phyloP scores from a whole-genome alignment of 2,113 vertebrate genomes.

The Cyprinodon variegatus region DNA sequence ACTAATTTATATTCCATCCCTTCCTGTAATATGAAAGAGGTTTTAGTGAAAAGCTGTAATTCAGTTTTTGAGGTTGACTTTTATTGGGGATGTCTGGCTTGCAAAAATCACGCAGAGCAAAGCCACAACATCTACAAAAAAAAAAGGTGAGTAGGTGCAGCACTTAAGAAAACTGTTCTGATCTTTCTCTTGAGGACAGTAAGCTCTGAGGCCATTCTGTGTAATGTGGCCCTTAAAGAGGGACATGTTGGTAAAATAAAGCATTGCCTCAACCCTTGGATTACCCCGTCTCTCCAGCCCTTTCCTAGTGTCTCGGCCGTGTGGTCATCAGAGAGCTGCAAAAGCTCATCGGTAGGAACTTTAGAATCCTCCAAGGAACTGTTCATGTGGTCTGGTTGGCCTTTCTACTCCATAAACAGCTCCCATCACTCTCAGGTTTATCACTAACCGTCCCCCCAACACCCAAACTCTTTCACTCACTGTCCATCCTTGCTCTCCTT shows the following conservation, averaged over 20 bases:
- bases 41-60: background rate
- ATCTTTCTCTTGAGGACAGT: conserved; percentile 77
- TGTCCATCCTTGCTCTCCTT: conserved; percentile 70
- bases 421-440: conserved; percentile 63
- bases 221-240: conserved; percentile 73
- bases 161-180: conserved; percentile 69
- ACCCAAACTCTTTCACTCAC: conserved; percentile 58
- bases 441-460: conserved; percentile 65
- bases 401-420: conserved; percentile 67
- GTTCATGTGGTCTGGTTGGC: conserved; percentile 67
- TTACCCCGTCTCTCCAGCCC: conserved; percentile 5
- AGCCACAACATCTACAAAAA: conserved; percentile 2
- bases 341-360: conserved; percentile 73
- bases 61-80: background rate
- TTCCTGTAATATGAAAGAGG: background rate
- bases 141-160: conserved; percentile 29
- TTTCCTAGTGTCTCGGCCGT: conserved; percentile 42
- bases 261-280: conserved; percentile 55
- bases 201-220: conserved; percentile 73
- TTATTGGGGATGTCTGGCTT: background rate
- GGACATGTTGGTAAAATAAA: conserved; percentile 76
- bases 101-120: conserved; percentile 13
- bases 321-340: conserved; percentile 70
- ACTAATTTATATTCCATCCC: background rate
- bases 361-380: conserved; percentile 74